Evolutionary conservation across 2,797 vertebrate species (phyloP).

Genomic region (Iguana delicatissima): DNA sequence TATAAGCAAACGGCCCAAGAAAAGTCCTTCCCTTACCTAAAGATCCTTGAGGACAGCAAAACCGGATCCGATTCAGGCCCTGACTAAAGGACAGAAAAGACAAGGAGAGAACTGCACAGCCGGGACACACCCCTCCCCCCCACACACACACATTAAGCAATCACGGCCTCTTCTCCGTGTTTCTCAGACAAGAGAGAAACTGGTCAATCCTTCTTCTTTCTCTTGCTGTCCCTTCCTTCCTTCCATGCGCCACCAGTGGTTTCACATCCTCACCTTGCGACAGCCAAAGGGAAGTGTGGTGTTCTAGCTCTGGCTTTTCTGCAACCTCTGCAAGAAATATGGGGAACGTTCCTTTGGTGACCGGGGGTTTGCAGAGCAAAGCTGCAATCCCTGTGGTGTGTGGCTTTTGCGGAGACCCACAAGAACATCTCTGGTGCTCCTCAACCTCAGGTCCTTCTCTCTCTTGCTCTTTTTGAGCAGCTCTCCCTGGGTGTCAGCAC

Average conservation of each 20-base stretch:
- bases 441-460: neutral
- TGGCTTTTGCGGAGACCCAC: neutral
- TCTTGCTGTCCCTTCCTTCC: no score
- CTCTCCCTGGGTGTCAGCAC: neutral
- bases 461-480: neutral
- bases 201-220: neutral
- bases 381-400: fast-evolving
- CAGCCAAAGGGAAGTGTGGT: neutral
- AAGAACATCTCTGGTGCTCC: neutral
- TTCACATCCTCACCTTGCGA: conserved; percentile 56
- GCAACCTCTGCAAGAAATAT: conserved; percentile 46
- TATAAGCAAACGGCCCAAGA: neutral
- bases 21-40: conserved; percentile 12
- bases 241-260: conserved; percentile 2
- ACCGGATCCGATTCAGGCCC: fast-evolving
- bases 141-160: neutral
- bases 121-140: neutral
- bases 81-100: neutral
- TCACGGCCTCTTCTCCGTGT: neutral
- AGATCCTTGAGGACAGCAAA: neutral
- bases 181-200: neutral
- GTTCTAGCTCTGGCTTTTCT: neutral
- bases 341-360: neutral
- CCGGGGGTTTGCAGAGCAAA: neutral
- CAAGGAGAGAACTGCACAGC: neutral